Conservation (phyloP, 2,113 vertebrate genomes). For the Cacatua alba region DNA sequence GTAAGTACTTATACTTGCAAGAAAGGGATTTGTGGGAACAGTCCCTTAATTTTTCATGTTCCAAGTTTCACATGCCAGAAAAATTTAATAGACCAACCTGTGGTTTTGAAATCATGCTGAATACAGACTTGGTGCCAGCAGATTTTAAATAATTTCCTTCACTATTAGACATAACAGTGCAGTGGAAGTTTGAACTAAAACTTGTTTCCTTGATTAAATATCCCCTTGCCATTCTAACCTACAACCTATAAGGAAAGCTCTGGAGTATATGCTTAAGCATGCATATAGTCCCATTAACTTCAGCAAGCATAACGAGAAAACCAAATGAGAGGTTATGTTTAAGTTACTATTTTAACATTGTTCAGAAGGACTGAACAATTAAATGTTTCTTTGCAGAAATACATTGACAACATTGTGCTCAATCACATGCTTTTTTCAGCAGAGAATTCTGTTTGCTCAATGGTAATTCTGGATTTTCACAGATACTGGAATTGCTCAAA, state of each 20-base stretch:
- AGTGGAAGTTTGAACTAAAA: background rate
- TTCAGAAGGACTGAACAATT: background rate
- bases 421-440: background rate
- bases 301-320: slow-evolving; percentile 22
- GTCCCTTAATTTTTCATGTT: background rate
- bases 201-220: slow-evolving; percentile 31
- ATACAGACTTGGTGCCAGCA: background rate
- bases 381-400: background rate
- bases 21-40: background rate
- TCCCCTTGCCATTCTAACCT: slow-evolving; percentile 7
- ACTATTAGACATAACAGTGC: slow-evolving; percentile 1
- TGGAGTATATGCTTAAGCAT: background rate
- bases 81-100: slow-evolving; percentile 2
- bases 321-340: background rate
- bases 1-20: background rate
- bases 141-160: slow-evolving; percentile 50
- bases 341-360: background rate
- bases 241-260: background rate
- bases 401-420: background rate
- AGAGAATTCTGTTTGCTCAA: background rate
- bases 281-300: background rate
- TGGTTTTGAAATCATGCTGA: slow-evolving; percentile 20
- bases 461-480: background rate
- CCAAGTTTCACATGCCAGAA: slow-evolving; percentile 4
- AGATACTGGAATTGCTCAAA: background rate